Evolutionary conservation across 1,140 invertebrate species (phyloP), one percentile per base, ranked within the genome.

Genomic region (Heliconius hermathena): DNA sequence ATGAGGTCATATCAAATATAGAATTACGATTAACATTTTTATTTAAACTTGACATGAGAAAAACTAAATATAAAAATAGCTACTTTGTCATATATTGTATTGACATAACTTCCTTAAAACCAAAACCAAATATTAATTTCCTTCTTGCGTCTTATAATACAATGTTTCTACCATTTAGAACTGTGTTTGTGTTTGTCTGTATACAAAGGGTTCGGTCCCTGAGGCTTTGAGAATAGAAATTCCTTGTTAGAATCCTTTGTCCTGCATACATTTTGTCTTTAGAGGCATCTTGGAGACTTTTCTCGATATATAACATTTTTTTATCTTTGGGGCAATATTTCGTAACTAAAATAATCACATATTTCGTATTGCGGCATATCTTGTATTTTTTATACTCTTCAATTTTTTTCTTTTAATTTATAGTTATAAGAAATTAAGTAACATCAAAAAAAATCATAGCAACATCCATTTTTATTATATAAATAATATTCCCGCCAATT

Each of bases 241-340:
- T 66, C 22, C 60, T 29, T 29, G 60, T 66, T 26, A 3, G 60
- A 66, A 66, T 60, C 60, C 26, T 66, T 29, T 66, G 60, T 66
- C 60, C 60, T 66, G 11, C 60, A 66, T 66, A 66, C 60, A 66
- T 66, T 66, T 66, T 66, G 22, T 66, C 60, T 66, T 26, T 6
- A 66, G 60, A 13, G 9, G 60, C 60, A 13, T 16, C 20, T 66
- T 66, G 0, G 26, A 29, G 9, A 22, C 11, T 66, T 66, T 29
- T 66, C 9, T 16, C 60, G 26, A 66, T 66, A 66, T 16, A 29
- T 29, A 29, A 66, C 60, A 1, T 18, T 29, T 66, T 38, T 66
- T 66, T 26, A 29, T 16, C 11, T 29, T 29, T 16, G 9, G 9
- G 9, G 9, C n/a, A 11, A 57, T 57, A 11, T 20, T 9, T 57